Base-by-base conservation (phyloP, 2,888 invertebrate species). In the Agonopterix arenella region DNA sequence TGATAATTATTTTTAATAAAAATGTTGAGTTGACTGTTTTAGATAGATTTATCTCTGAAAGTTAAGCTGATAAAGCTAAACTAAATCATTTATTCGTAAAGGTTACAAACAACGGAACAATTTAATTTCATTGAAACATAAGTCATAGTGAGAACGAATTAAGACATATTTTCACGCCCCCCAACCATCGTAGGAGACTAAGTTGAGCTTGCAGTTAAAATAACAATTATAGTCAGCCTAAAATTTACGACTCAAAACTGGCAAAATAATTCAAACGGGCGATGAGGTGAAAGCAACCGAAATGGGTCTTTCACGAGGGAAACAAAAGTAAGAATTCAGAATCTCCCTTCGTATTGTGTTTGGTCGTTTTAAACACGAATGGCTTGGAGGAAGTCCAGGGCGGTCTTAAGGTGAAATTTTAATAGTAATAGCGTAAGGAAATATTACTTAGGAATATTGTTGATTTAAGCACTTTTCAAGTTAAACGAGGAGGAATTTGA, bases 221-320 rank as follows among this genome's bases (percentile, higher is more conserved):
- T 85, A 85, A 89, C 86, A 89, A 89, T 89, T 89, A 89, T 89
- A 89, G 88, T 89, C 89, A 75, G 70, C 72, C 71, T 73, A 65
- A 85, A 88, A 89, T 89, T 89, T 89, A 89, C 83, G 89, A 84
- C 86, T 85, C 73, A 73, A 80, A 85, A 85, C 84, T 78, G 84
- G 77, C 71, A 77, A 84, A 88, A 86, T 86, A 82, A 86, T 86
- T 86, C 80, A 79, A 84, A 77, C 77, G 76, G 69, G 77, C 75
- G 66, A 65, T 71, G 71, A 70, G 77, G 79, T 68, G 72, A 71
- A 72, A 70, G 72, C 79, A 70, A 74, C 69, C 76, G 61, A 82
- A 86, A 84, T 76, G 76, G 73, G 73, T 66, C 81, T 81, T 81
- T 80, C 70, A 73, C 76, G 70, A 66, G 68, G 70, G 77, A 83